These are phyloP conservation scores for Vanessa tameamea DNA, from an alignment of 1,140 invertebrate species.

Conservation along the genomic window DNA sequence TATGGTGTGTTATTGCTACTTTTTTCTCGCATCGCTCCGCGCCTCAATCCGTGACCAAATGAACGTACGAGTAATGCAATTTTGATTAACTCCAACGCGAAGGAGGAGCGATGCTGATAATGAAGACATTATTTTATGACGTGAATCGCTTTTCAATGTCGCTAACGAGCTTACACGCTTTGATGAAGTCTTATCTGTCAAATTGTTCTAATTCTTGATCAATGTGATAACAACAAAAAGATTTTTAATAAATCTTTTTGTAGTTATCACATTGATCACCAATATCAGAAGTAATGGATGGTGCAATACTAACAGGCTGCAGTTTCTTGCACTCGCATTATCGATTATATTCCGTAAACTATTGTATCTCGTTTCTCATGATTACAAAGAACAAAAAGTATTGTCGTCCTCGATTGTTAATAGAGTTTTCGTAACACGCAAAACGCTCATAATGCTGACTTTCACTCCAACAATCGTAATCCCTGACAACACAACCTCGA, in stretches of 20 bases:
- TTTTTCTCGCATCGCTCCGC: constrained; percentile 52
- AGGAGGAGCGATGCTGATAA: constrained; percentile 50
- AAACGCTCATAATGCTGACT: constrained; percentile 60
- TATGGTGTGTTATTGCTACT: constrained; percentile 43
- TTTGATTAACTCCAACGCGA: constrained; percentile 67
- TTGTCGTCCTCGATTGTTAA: constrained; percentile 48
- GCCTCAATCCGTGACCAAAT: constrained; percentile 62
- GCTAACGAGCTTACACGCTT: constrained; percentile 20
- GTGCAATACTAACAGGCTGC: neutral
- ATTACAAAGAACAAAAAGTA: constrained; percentile 39
- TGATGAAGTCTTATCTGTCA: constrained; percentile 5
- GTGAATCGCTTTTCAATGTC: constrained; percentile 45
- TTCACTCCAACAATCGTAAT: constrained; percentile 69
- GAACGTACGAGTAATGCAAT: constrained; percentile 67
- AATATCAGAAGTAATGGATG: neutral
- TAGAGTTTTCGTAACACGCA: constrained; percentile 63
- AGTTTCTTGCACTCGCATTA: neutral
- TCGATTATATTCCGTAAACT: constrained; percentile 12
- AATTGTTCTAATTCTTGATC: constrained; percentile 13
- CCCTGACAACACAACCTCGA: constrained; percentile 44
- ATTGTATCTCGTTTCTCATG: constrained; percentile 31
- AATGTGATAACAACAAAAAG: no score
- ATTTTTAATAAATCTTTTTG: constrained; percentile 9
- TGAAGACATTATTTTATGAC: constrained; percentile 65
- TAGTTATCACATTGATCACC: neutral